These are phyloP conservation scores for Ceyx cyanopectus DNA, from an alignment of 2,113 vertebrate species.

Conservation along the genomic window DNA sequence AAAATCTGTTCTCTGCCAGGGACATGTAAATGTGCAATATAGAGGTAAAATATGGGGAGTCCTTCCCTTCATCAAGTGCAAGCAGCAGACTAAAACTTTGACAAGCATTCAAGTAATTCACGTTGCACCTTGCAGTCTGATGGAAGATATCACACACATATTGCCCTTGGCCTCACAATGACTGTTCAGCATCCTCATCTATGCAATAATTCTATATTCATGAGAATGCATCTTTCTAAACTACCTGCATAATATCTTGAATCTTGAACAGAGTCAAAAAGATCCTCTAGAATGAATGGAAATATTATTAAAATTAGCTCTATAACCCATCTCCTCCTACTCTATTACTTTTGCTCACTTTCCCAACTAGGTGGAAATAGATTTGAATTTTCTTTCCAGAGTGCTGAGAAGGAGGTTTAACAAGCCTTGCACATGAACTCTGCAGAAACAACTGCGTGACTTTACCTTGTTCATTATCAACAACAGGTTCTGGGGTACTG, in stretches of 20 bases:
- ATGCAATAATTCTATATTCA: conserved; percentile 43
- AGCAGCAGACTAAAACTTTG: background rate
- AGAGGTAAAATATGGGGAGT: background rate
- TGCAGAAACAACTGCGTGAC: background rate
- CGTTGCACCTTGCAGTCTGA: background rate
- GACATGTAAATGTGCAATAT: background rate
- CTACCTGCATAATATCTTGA: conserved; percentile 28
- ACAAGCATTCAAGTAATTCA: background rate
- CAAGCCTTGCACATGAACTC: background rate
- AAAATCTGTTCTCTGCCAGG: background rate
- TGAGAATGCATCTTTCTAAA: conserved; percentile 41
- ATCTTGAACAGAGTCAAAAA: background rate
- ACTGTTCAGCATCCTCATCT: conserved; percentile 6
- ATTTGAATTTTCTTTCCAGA: conserved; percentile 45
- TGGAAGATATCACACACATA: background rate
- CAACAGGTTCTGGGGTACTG: background rate
- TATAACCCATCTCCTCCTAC: conserved; percentile 10
- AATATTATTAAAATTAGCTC: conserved; percentile 53
- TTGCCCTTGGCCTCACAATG: background rate
- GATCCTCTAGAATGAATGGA: conserved; percentile 1
- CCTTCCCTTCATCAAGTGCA: background rate
- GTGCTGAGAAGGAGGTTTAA: conserved; percentile 19
- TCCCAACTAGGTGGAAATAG: background rate
- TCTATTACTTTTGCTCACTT: conserved; percentile 44
- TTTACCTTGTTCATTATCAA: background rate